phyloP scores from a whole-genome alignment of 2,888 invertebrate genomes.

The Heterodera filipjevi region DNA sequence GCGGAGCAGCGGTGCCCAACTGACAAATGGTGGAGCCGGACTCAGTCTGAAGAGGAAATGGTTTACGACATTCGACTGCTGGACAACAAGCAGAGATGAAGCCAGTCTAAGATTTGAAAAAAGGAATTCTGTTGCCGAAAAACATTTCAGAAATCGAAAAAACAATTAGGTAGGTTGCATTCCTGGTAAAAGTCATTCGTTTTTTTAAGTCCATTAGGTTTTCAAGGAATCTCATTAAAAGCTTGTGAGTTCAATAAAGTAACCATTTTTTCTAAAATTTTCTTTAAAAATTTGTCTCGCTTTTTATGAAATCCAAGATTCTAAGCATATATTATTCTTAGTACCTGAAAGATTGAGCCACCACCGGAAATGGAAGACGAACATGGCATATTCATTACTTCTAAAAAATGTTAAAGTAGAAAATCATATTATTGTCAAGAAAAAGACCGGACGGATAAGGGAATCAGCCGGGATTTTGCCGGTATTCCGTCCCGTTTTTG shows the following conservation, averaged over 20 bases:
- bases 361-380: not conserved
- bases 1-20: not conserved
- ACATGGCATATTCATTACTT: not conserved
- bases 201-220: too few species aligned
- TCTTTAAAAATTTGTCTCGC: not conserved
- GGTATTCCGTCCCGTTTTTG: too few species aligned
- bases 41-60: conserved; percentile 5
- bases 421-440: not conserved
- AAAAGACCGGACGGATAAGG: too few species aligned
- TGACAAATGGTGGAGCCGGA: conserved; percentile 29
- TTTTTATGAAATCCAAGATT: not conserved
- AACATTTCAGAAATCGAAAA: not conserved
- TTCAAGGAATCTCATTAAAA: too few species aligned
- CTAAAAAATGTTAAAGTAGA: not conserved
- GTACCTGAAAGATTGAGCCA: not conserved
- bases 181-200: too few species aligned
- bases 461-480: too few species aligned
- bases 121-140: too few species aligned
- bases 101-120: too few species aligned
- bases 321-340: not conserved
- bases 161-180: too few species aligned
- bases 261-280: not conserved
- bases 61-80: too few species aligned
- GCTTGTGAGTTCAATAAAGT: too few species aligned
- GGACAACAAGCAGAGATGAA: too few species aligned